Evolutionary conservation across 2,797 vertebrate genomes (phyloP), one percentile per base, ranked within the genome.

Genomic region (Ctenopoma kingsleyae): DNA sequence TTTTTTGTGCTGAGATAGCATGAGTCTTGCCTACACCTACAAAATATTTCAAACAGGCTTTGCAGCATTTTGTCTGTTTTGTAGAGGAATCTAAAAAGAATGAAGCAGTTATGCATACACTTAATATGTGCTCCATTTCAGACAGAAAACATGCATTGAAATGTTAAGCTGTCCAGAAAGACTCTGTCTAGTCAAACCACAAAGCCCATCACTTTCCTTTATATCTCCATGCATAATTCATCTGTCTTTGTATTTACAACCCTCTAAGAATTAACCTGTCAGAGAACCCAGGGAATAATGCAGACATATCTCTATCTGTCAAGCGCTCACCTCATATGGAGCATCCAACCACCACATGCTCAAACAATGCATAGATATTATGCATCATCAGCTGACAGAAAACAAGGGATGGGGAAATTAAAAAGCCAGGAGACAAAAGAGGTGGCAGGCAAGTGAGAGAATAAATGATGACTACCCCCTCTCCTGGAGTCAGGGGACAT

Each of bases 211-310:
- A 72, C 74, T 86, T 80, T 74, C 48, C 50, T 78, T 81, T 80
- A 81, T 71, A 76, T 87, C 78, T 46, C 41, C 55, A 80, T 91
- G 85, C 90, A 93, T 91, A 88, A 93, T 93, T 93, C 84, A 92
- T 88, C 55, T 35, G 52, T 77, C 74, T 87, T 84, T 89, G 83
- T 90, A 91, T 92, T 90, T 90, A 91, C 87, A 90, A 84, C 82
- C 67, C 60, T 78, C 74, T 52, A 85, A 84, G 86, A 91, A 90
- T 93, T 62, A 90, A 91, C 87, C 89, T 88, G 90, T 87, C 85
- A 86, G 63, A 71, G 72, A 84, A 83, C 67, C 73, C 35, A 6
- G 71, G 56, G 68, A 84, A 81, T 80, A 82, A 84, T 68, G 77
- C 54, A 47, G 17, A 78, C 79, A 70, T 76, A 82, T 91, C 85